Conservation (phyloP, 2,888 invertebrate species). For the Pardosa pseudoannulata region DNA sequence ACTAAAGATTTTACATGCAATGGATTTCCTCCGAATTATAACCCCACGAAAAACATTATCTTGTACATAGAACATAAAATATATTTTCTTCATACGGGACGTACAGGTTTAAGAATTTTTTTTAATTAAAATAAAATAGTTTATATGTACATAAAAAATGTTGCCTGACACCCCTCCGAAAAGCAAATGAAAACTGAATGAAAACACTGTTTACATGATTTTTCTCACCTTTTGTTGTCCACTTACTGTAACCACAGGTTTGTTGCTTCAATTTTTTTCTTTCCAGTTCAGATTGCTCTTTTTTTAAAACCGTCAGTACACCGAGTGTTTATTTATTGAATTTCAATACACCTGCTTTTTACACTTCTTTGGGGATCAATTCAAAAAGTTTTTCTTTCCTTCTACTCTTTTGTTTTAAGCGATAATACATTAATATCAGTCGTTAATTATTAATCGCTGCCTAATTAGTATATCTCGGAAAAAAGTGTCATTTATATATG, state of each 20-base stretch:
- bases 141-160: constrained; percentile 44
- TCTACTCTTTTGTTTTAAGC: too few relatives aligned
- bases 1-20: too few relatives aligned
- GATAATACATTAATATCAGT: too few relatives aligned
- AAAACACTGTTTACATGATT: constrained; percentile 30
- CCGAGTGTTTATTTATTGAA: constrained; percentile 36
- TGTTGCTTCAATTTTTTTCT: constrained; percentile 43
- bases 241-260: constrained; percentile 31
- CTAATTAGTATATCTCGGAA: too few relatives aligned
- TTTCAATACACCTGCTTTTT: constrained; percentile 53
- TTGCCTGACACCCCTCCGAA: too few relatives aligned
- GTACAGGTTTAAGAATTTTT: constrained; percentile 50
- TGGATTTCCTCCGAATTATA: constrained; percentile 43
- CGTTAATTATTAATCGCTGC: too few relatives aligned
- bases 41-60: constrained; percentile 23
- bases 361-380: background rate
- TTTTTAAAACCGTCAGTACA: background rate
- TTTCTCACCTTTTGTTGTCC: constrained; percentile 52
- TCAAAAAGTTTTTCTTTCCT: too few relatives aligned
- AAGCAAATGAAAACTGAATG: constrained; percentile 51
- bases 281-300: constrained; percentile 45
- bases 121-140: constrained; percentile 33
- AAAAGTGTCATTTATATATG: too few relatives aligned
- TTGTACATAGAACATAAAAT: too few relatives aligned
- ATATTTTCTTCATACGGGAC: constrained; percentile 22